Percentiles rank a stretch among this genome's conserved stretches.
Conservation (phyloP, 2,113 vertebrate species). For the Muntiacus muntjak region DNA sequence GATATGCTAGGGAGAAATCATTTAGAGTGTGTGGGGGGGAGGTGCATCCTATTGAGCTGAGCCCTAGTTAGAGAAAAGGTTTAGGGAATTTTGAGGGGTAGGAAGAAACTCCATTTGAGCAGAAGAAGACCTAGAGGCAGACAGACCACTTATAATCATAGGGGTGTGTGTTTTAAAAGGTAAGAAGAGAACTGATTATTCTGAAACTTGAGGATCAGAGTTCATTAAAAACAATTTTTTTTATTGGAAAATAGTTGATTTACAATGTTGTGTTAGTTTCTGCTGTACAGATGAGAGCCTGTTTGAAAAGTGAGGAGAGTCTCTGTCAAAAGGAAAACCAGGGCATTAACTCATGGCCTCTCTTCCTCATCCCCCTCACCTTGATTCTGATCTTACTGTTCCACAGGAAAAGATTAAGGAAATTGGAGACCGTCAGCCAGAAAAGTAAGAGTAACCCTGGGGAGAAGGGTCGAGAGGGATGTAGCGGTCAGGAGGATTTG, state of each 20-base stretch:
- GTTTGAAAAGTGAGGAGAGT: background rate
- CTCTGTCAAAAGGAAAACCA: background rate
- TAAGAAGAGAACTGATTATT: background rate
- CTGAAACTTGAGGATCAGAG: background rate
- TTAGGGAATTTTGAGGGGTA: background rate
- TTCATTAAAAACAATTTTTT: background rate
- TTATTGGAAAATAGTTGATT: background rate
- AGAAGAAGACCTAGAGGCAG: background rate
- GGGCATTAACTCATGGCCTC: background rate
- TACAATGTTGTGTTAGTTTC: background rate
- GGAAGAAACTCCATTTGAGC: background rate
- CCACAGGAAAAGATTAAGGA: slow-evolving; percentile 95
- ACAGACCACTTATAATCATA: background rate
- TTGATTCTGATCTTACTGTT: slow-evolving; percentile 39
- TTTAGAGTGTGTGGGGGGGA: background rate
- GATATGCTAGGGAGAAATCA: background rate
- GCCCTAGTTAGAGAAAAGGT: background rate
- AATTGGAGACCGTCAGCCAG: slow-evolving; percentile 94
- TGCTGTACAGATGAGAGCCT: background rate
- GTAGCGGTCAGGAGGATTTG: background rate
- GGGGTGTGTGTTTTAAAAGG: background rate
- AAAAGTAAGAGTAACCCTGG: slow-evolving; percentile 86
- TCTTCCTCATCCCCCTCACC: background rate
- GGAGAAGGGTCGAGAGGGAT: background rate
- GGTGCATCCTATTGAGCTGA: background rate